Percentiles rank a stretch among this genome's conserved stretches.
Evolutionary conservation across 2,113 vertebrate genomes (phyloP).

Genomic region (Onychostruthus taczanowskii): DNA sequence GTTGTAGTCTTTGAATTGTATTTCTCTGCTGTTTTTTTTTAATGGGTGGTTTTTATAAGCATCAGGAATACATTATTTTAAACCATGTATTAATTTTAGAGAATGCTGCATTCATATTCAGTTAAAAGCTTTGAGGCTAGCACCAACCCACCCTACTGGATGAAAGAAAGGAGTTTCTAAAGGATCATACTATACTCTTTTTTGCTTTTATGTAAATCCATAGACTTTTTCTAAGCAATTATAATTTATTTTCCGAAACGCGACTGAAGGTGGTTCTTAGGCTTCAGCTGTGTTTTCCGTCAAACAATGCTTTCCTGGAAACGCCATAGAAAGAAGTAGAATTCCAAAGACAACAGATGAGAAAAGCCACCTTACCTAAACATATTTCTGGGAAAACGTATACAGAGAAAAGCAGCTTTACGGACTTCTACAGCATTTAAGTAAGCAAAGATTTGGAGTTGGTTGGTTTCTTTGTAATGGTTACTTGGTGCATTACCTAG

Average conservation of each 20-base stretch:
- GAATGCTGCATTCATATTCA: background rate
- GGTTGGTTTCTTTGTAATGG: fast-evolving
- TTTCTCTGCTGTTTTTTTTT: background rate
- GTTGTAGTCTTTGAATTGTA: background rate
- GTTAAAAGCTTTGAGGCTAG: background rate
- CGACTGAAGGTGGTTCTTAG: background rate
- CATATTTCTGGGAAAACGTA: background rate
- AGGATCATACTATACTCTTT: background rate
- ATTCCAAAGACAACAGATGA: background rate
- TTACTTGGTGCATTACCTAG: background rate
- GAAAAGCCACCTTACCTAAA: background rate
- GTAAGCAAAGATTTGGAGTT: background rate
- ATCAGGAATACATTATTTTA: background rate
- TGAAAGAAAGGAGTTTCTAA: background rate
- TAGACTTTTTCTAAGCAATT: background rate
- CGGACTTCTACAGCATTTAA: background rate
- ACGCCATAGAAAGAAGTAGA: background rate
- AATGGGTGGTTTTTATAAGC: background rate
- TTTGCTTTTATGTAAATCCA: background rate
- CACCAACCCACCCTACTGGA: background rate
- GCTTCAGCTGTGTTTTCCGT: background rate
- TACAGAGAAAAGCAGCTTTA: background rate
- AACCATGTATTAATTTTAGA: background rate
- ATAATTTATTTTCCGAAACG: background rate
- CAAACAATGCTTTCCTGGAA: background rate